A percentile compares a stretch with the other conserved stretches of the same genome.
Conservation (phyloP, 2,113 vertebrate genomes). For the Macquaria australasica region DNA sequence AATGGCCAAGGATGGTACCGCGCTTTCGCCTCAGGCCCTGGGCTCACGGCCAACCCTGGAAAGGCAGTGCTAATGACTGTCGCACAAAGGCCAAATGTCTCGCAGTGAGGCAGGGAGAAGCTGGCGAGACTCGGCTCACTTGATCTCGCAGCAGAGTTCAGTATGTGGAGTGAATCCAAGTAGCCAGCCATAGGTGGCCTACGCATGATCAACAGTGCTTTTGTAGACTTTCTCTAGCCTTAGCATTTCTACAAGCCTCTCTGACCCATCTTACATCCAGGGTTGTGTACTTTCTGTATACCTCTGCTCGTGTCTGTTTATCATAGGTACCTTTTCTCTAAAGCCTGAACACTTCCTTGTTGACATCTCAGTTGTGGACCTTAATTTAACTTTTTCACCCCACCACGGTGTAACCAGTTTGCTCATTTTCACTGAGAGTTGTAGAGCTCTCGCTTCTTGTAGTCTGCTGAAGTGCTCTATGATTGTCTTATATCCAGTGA, state of each 20-base stretch:
- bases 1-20: slow-evolving; percentile 29
- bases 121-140: slow-evolving; percentile 63
- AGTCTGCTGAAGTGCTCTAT: slow-evolving; percentile 38
- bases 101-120: slow-evolving; percentile 58
- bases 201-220: slow-evolving; percentile 5
- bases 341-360: neutral
- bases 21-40: slow-evolving; percentile 37
- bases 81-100: slow-evolving; percentile 81
- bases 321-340: neutral
- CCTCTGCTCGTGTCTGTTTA: neutral
- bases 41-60: slow-evolving; percentile 74
- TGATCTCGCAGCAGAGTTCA: slow-evolving; percentile 57
- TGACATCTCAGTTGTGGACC: neutral
- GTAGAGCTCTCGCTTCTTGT: slow-evolving; percentile 7
- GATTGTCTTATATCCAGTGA: slow-evolving; percentile 37
- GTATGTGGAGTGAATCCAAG: slow-evolving; percentile 57
- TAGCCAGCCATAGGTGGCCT: slow-evolving; percentile 31
- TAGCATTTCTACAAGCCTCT: neutral
- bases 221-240: neutral
- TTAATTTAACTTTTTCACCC: slow-evolving; percentile 6
- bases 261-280: neutral
- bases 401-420: neutral
- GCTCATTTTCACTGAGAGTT: slow-evolving; percentile 7
- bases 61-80: slow-evolving; percentile 80
- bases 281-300: neutral